Conservation (phyloP, 2,797 vertebrate genomes). For the Cirrhinus mrigala region DNA sequence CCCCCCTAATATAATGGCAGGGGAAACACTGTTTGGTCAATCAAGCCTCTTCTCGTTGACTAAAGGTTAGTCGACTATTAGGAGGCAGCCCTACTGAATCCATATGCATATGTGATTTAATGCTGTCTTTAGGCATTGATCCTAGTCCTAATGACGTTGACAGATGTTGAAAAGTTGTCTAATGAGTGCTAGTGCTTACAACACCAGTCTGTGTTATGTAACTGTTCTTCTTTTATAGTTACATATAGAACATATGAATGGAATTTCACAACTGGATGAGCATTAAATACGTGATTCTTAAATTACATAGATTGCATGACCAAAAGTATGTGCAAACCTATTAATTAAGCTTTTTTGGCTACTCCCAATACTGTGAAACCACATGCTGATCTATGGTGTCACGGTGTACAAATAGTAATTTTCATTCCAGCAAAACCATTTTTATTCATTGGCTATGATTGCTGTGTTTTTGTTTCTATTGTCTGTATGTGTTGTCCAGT, state of each 20-base stretch:
- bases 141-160: too few species aligned
- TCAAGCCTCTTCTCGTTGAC: too few species aligned
- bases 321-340: not conserved
- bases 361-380: not conserved
- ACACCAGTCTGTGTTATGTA: not conserved
- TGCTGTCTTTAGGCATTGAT: not conserved
- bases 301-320: not conserved
- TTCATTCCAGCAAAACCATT: not conserved
- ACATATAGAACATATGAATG: not conserved
- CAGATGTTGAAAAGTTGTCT: not conserved
- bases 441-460: too few species aligned
- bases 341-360: not conserved
- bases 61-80: too few species aligned
- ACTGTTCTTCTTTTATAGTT: not conserved
- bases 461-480: not conserved
- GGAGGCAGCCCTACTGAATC: too few species aligned
- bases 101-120: not conserved
- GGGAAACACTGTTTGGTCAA: too few species aligned
- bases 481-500: not conserved
- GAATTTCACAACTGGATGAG: not conserved
- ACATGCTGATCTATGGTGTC: too few species aligned
- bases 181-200: not conserved
- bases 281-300: not conserved
- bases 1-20: too few species aligned
- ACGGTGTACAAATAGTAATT: not conserved